A percentile compares a stretch with the other conserved stretches of the same genome.
phyloP scores from a whole-genome alignment of 2,797 vertebrate genomes.

The Platyrinchus mystaceus region DNA sequence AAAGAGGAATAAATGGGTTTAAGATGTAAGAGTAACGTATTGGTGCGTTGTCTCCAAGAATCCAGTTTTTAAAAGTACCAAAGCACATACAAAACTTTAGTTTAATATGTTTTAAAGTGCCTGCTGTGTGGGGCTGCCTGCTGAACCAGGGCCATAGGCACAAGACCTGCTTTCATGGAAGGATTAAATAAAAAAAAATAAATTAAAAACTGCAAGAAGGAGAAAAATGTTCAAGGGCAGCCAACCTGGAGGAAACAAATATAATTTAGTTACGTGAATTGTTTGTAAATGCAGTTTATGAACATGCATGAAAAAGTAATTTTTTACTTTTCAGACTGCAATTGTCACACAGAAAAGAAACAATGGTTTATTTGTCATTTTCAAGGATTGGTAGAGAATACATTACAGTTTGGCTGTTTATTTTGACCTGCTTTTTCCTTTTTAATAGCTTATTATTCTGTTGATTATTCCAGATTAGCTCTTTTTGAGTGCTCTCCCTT shows the following conservation, averaged over 20 bases:
- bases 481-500: not conserved
- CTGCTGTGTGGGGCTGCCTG: not conserved
- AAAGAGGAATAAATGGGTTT: constrained; percentile 39
- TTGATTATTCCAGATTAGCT: not conserved
- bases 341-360: not conserved
- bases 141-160: not conserved
- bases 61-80: not conserved
- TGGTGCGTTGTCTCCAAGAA: constrained; percentile 18
- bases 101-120: not conserved
- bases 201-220: not conserved
- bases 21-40: not conserved
- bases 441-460: not conserved
- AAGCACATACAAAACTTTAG: not conserved
- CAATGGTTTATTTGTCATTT: constrained; percentile 35
- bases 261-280: not conserved
- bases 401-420: not conserved
- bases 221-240: constrained; percentile 33
- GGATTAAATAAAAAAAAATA: not conserved
- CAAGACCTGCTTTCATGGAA: constrained; percentile 13
- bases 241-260: constrained; percentile 37
- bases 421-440: constrained; percentile 3
- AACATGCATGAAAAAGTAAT: not conserved
- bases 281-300: constrained; percentile 46
- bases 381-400: not conserved
- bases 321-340: constrained; percentile 20